phyloP scores from a whole-genome alignment of 1,140 invertebrate genomes.

The Magallana ariakensis region DNA sequence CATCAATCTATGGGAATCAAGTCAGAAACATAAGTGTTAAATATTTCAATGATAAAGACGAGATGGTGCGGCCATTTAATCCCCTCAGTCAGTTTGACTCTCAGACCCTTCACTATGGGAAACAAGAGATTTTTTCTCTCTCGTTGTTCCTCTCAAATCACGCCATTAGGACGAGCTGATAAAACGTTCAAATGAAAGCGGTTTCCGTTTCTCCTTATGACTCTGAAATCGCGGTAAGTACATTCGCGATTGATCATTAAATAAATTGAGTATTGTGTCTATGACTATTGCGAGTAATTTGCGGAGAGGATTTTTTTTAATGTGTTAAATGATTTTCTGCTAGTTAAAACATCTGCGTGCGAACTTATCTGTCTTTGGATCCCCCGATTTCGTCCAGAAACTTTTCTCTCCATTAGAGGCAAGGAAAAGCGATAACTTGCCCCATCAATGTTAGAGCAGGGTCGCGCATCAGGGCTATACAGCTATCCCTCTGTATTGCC shows the following conservation, averaged over 20 bases:
- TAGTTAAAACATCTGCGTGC: conserved; percentile 35
- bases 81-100: not conserved
- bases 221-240: conserved; percentile 7
- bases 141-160: not conserved
- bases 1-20: too few relatives aligned
- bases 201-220: conserved; percentile 24
- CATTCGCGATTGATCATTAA: conserved; percentile 28
- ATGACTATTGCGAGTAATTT: conserved; percentile 34
- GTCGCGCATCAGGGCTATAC: too few relatives aligned
- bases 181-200: conserved; percentile 31
- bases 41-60: too few relatives aligned
- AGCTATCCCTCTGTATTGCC: conserved; percentile 15
- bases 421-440: not conserved
- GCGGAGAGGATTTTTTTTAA: not conserved
- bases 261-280: conserved; percentile 40
- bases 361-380: conserved; percentile 19
- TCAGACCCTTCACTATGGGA: not conserved
- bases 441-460: not conserved
- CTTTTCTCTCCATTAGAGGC: conserved; percentile 16
- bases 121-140: conserved; percentile 12
- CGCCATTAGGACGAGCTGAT: conserved; percentile 22
- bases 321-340: conserved; percentile 42
- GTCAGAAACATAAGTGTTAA: too few relatives aligned
- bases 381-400: conserved; percentile 19
- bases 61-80: too few relatives aligned